Base-by-base conservation (phyloP, 2,797 vertebrate species). In the Rhynchotus rufescens region DNA sequence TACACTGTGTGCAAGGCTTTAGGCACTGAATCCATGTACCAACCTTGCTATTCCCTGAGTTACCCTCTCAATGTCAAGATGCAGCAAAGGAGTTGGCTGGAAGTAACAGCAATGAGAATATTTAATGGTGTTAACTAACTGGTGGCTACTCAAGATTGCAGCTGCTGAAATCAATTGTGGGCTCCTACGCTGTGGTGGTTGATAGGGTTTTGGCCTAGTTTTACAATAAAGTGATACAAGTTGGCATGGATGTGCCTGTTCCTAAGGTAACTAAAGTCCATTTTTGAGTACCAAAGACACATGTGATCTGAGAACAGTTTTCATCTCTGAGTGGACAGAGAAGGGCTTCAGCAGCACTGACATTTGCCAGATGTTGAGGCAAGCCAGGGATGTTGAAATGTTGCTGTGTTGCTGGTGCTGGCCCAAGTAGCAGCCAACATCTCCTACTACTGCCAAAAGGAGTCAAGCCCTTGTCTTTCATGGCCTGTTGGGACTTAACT, bases 21-120 rank as follows among this genome's bases (percentile, higher is more conserved):
- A 34, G n/a, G 13, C 42, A 80, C n/a, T 3, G 2, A 74, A 65
- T 9, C 13, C 32, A 15, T 25, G 25, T 5, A 42, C 15, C 11
- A 21, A 7, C 0, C 0, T 7, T 72, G 22, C 30, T 28, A 54
- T 80, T 62, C 13, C 30, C 51, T 26, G 23, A 61, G 15, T 23
- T 15, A 34, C 59, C 14, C 12, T 38, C 32, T 61, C 32, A 61
- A 61, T 23, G 59, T 15, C 59, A 38, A 57, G 64, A 12, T 36
- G 21, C 3, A 54, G 42, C 45, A 80, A 47, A 68, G 6, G 1
- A 5, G 4, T 2, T 44, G 28, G 36, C 45, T 17, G 76, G 22
- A 36, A 13, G 12, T 49, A 80, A 21, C 3, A 72, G 25, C 56
- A 26, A 15, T 19, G 61, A 59, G 38, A 77, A 6, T 28, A 30